phyloP scores from a whole-genome alignment of 2,113 vertebrate species.

The Rhinopomastus cyanomelas region DNA sequence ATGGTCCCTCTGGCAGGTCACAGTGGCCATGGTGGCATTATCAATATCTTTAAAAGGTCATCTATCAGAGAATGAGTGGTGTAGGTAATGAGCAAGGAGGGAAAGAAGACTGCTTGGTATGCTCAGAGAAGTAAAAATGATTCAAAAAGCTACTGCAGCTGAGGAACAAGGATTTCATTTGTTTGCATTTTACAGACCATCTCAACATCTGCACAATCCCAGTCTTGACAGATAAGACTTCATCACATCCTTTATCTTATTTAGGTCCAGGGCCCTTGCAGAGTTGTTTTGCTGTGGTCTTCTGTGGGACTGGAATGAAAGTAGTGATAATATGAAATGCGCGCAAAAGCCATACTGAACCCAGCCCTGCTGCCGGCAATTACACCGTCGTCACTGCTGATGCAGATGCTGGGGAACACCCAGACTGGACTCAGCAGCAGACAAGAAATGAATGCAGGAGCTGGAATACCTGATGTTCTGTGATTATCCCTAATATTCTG shows the following conservation, averaged over 20 bases:
- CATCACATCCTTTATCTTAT: background rate
- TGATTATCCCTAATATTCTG: too few relatives aligned
- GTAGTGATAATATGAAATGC: too few relatives aligned
- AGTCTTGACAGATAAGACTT: background rate
- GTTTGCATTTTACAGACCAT: background rate
- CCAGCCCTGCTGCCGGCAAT: too few relatives aligned
- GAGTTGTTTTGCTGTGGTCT: background rate
- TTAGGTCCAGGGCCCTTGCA: background rate
- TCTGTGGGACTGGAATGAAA: background rate
- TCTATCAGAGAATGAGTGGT: conserved; percentile 6
- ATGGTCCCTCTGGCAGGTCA: conserved; percentile 42
- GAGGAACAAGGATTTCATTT: background rate
- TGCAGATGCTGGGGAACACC: too few relatives aligned
- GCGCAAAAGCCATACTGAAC: too few relatives aligned
- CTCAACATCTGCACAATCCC: background rate
- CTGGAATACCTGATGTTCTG: too few relatives aligned
- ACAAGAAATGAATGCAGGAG: too few relatives aligned
- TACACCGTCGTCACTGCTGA: too few relatives aligned
- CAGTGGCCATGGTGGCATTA: conserved; percentile 21
- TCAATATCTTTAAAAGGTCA: conserved; percentile 69
- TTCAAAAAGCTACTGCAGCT: background rate
- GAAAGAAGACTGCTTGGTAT: background rate
- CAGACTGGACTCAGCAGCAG: too few relatives aligned
- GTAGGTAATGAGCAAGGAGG: conserved; percentile 12
- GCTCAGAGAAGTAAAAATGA: background rate